phyloP scores from a whole-genome alignment of 2,888 invertebrate species.

The Caenorhabditis wallacei region DNA sequence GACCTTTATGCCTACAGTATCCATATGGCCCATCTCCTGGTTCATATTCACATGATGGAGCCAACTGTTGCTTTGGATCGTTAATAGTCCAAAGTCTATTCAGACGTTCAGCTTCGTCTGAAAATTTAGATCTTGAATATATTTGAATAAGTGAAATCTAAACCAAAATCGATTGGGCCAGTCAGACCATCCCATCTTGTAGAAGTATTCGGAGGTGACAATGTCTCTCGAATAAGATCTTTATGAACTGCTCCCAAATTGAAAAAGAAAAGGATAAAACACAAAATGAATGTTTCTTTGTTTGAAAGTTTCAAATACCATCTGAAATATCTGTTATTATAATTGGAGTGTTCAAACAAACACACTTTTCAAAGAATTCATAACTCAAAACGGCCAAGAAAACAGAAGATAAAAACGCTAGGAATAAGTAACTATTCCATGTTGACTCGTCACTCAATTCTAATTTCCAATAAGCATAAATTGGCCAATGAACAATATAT shows the following conservation, averaged over 20 bases:
- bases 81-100: slow-evolving; percentile 10
- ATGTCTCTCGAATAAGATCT: background rate
- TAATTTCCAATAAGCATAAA: slow-evolving; percentile 36
- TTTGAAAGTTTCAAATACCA: slow-evolving; percentile 19
- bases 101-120: slow-evolving; percentile 5
- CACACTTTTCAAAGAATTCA: slow-evolving; percentile 22
- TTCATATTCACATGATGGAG: slow-evolving; percentile 24
- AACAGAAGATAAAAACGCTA: background rate
- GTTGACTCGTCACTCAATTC: background rate
- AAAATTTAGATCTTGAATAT: too few species aligned
- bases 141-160: too few species aligned
- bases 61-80: background rate
- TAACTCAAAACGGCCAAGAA: slow-evolving; percentile 2
- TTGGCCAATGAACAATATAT: slow-evolving; percentile 48
- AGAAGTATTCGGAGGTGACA: background rate
- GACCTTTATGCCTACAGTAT: slow-evolving; percentile 26
- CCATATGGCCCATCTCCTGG: slow-evolving; percentile 20
- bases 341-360: background rate
- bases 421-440: background rate
- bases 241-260: background rate
- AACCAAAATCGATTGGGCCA: background rate
- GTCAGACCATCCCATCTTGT: slow-evolving; percentile 14
- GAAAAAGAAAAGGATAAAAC: background rate
- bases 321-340: slow-evolving; percentile 7
- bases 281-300: background rate